Base-by-base conservation (phyloP, 2,888 invertebrate species). In the Ellobium chinense region DNA sequence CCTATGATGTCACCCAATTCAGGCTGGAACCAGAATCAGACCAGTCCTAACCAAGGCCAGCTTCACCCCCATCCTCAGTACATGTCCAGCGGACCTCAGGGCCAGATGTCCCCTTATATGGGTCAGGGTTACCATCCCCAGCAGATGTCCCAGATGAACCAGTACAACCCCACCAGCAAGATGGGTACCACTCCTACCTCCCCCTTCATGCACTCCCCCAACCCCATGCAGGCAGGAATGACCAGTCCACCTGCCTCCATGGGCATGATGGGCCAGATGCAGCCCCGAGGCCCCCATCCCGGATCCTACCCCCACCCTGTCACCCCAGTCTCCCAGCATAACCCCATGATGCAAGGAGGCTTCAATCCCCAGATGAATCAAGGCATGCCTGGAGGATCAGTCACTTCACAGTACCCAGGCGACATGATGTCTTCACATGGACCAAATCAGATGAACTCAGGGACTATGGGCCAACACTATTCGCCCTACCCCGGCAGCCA, bases 11-110 rank as follows among this genome's bases (percentile, higher is more conserved):
- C 80, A 21, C 62, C 80, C 70, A 86, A 73, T 74, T 75, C 82
- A 34, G 82, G 81, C 24, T 88, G 88, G 88, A 87, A 85, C 78
- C 82, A 80, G 56, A 72, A 77, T 36, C 88, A 87, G 72, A 82
- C 83, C 58, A 86, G 85, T 78, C 87, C 84, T 21, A 82, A 82
- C 29, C 81, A 70, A 36, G 74, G 60, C 56, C 84, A 83, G 29
- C 77, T 81, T 39, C 69, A 74, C 34, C 76, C 78, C 54, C 85
- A 84, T 56, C 72, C 82, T 58, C 84, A 84, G 80, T 83, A 80
- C 62, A 80, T 87, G 83, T 39, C 80, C 12, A 85, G 83, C 56
- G 79, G 72, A 1, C 80, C 76, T 5, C 85, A 84, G 63, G 66
- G 79, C 72, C 84, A 81, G 39, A 82, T 79, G 80, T 77, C 80